Base-by-base conservation (phyloP, 2,888 invertebrate species). In the Erebia epiphron region DNA sequence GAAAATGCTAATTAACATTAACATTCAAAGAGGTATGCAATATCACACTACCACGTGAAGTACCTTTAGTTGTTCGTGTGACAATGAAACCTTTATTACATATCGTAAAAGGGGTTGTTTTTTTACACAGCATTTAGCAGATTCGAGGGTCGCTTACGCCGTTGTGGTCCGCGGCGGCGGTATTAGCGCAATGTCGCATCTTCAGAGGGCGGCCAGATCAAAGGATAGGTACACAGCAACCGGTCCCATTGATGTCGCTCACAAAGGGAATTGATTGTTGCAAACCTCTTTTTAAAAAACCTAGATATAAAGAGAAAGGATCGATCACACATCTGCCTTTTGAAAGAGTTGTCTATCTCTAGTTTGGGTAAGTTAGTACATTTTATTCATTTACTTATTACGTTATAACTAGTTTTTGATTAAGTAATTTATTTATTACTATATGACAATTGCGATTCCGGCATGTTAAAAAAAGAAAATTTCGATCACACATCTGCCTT, bases 221-320 rank as follows among this genome's bases (percentile, higher is more conserved):
- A 92, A 92, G 91, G 91, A 90, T 88, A 90, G 89, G 89, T 89
- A 91, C 90, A 92, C 88, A 90, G 89, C 87, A 89, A 91, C 92
- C 91, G 92, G 90, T 91, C 82, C 90, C 89, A 92, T 92, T 92
- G 92, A 92, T 92, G 92, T 92, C 90, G 90, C 86, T 84, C 88
- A 92, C 92, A 92, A 92, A 92, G 92, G 88, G 90, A 91, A 92
- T 92, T 92, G 92, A 92, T 92, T 92, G 92, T 92, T 92, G 92
- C 91, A 89, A 91, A 91, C 87, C 89, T 90, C 87, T 85, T 90
- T 35, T 91, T 90, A 82, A 82, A 84, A 83, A 79, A 77, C 75
- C 76, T 76, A 78, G 75, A 79, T 78, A 78, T 78, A 80, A 79
- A 79, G 83, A 82, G 81, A 82, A 64, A 80, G 83, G 87, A 89